Percentiles rank a stretch among this genome's conserved stretches.
Evolutionary conservation across 2,888 invertebrate genomes (phyloP).

Genomic region (Hemaris fuciformis): DNA sequence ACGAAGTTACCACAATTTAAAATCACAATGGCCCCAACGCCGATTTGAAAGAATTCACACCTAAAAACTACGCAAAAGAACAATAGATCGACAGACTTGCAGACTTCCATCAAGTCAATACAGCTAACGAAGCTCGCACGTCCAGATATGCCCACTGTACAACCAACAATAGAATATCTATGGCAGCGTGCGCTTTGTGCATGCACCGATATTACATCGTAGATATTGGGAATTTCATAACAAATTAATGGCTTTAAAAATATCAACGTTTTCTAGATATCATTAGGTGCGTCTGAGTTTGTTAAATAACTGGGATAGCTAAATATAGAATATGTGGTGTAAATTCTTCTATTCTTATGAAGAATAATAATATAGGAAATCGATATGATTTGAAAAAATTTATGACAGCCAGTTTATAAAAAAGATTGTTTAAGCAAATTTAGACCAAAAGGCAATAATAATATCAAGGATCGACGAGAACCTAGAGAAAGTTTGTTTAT

Average conservation of each 20-base stretch:
- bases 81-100: background rate
- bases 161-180: conserved; percentile 30
- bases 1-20: background rate
- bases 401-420: too few species aligned
- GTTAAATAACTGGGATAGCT: too few species aligned
- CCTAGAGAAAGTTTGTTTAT: too few species aligned
- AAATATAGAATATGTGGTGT: too few species aligned
- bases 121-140: conserved; percentile 4
- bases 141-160: conserved; percentile 31
- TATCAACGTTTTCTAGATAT: background rate
- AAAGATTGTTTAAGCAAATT: too few species aligned
- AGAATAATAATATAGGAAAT: background rate
- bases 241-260: background rate
- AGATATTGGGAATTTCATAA: background rate
- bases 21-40: background rate
- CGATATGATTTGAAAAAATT: too few species aligned
- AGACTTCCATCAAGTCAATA: conserved; percentile 6
- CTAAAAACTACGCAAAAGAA: background rate
- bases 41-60: background rate
- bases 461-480: too few species aligned
- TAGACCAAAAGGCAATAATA: too few species aligned
- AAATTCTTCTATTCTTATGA: background rate
- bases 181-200: conserved; percentile 18
- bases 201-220: background rate
- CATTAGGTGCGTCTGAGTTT: too few species aligned